Conservation (phyloP, 2,113 vertebrate genomes). For the Apteryx mantelli region DNA sequence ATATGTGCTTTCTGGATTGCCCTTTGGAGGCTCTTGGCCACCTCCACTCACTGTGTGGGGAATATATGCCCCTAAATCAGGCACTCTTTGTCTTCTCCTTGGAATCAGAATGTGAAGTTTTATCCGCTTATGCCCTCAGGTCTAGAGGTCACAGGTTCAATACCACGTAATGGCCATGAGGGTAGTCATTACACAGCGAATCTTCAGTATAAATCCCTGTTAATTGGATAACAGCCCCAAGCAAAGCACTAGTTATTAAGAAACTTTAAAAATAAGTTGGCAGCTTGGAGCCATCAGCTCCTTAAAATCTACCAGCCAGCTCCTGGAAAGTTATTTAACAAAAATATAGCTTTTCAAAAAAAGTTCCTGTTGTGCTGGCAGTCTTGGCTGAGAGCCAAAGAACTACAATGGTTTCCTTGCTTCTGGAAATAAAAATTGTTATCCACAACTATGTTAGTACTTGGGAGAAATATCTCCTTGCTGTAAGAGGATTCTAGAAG, state of each 20-base stretch:
- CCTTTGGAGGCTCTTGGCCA: background rate
- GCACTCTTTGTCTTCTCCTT: background rate
- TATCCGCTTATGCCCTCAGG: background rate
- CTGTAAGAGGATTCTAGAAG: background rate
- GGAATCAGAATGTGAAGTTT: background rate
- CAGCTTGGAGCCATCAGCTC: background rate
- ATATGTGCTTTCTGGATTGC: background rate
- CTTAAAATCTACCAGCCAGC: background rate
- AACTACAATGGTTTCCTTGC: background rate
- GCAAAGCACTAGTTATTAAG: constrained; percentile 8
- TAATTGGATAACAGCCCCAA: constrained; percentile 42
- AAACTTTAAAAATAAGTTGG: constrained; percentile 30
- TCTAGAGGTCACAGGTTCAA: background rate
- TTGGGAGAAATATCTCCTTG: background rate
- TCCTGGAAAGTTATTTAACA: constrained; percentile 20
- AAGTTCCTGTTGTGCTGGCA: background rate
- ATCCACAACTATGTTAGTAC: background rate
- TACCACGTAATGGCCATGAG: background rate
- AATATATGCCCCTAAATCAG: background rate
- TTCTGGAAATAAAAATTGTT: constrained; percentile 10
- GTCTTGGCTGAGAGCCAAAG: background rate
- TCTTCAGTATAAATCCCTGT: background rate
- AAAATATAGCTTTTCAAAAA: background rate
- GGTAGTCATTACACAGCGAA: background rate
- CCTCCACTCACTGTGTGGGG: too few species aligned